Evolutionary conservation across 2,113 vertebrate species (phyloP).

Genomic region (Cottus gobio): DNA sequence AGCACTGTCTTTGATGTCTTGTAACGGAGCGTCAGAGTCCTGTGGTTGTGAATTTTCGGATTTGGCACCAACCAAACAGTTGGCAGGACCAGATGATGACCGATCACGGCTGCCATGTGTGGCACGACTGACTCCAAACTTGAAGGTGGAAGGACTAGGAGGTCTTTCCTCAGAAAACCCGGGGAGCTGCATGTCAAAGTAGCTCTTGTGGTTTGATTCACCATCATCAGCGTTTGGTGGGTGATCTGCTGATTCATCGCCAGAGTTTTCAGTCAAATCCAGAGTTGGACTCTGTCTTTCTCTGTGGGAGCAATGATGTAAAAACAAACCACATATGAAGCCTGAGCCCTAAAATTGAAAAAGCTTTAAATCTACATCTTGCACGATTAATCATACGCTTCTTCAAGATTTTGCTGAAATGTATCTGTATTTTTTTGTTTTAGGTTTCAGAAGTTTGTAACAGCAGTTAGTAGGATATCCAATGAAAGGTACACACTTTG

Average conservation of each 20-base stretch:
- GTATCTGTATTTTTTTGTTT: not conserved
- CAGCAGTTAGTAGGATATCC: not conserved
- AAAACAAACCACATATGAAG: not conserved
- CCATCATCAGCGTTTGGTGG: not conserved
- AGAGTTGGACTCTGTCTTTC: constrained; percentile 42
- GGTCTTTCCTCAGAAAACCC: constrained; percentile 20
- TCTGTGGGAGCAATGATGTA: not conserved
- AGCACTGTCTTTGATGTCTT: not conserved
- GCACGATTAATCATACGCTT: not conserved
- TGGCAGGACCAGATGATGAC: not conserved
- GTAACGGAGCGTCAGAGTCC: not conserved
- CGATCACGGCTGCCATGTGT: not conserved
- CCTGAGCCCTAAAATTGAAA: not conserved
- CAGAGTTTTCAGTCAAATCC: constrained; percentile 24
- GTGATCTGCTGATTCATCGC: constrained; percentile 33
- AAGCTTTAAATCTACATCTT: not conserved
- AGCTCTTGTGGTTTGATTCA: constrained; percentile 7
- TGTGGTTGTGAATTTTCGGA: not conserved
- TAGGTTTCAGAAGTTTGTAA: not conserved
- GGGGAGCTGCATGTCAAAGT: not conserved
- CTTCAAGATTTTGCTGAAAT: not conserved
- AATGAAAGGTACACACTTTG: not conserved
- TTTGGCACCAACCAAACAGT: not conserved
- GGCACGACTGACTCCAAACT: not conserved
- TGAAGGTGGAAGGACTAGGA: not conserved